Conservation (phyloP, 2,888 invertebrate genomes). For the Carabus problematicus region DNA sequence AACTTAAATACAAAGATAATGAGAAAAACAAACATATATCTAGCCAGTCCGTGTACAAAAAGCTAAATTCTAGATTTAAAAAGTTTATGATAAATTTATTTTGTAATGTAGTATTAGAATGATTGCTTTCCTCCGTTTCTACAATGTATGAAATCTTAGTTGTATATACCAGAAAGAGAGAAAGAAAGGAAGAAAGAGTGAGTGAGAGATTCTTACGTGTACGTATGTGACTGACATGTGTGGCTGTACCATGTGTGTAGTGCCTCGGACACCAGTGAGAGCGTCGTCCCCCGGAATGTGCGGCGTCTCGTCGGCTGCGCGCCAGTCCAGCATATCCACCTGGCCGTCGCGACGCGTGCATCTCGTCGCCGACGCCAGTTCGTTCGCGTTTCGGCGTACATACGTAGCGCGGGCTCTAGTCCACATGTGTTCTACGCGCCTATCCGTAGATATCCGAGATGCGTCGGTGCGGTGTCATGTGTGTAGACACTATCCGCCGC, state of each 20-base stretch:
- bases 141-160: too few species aligned
- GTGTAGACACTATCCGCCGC: slow-evolving; percentile 34
- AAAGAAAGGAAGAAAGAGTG: too few species aligned
- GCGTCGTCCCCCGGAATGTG: neutral
- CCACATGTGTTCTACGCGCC: slow-evolving; percentile 33
- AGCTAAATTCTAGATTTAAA: too few species aligned
- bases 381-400: slow-evolving; percentile 37
- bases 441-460: slow-evolving; percentile 2
- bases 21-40: too few species aligned
- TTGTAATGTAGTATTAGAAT: too few species aligned
- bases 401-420: slow-evolving; percentile 45
- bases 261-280: neutral
- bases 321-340: slow-evolving; percentile 17
- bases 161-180: too few species aligned
- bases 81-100: too few species aligned
- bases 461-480: slow-evolving; percentile 42
- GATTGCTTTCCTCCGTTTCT: too few species aligned
- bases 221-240: slow-evolving; percentile 43
- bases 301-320: slow-evolving; percentile 11
- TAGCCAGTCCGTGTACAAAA: too few species aligned
- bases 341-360: slow-evolving; percentile 24
- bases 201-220: slow-evolving; percentile 43
- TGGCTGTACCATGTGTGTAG: slow-evolving; percentile 11
- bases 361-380: slow-evolving; percentile 44
- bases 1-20: too few species aligned